These are phyloP conservation scores for Linnaemya tessellans DNA, from an alignment of 2,888 invertebrate species.

Conservation along the genomic window DNA sequence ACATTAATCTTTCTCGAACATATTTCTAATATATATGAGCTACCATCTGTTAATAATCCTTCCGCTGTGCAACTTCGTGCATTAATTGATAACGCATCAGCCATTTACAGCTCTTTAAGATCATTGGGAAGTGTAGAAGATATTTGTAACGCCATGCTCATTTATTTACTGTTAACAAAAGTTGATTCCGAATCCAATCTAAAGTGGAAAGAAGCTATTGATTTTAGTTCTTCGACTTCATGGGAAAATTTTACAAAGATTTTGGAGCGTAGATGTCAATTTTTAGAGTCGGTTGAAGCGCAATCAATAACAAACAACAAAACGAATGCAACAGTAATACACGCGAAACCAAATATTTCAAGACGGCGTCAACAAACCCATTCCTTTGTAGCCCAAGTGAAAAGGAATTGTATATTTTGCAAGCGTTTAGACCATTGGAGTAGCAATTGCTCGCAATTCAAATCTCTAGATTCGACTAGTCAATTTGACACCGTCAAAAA, in stretches of 20 bases:
- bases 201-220: constrained; percentile 65
- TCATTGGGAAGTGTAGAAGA: constrained; percentile 7
- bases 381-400: constrained; percentile 10
- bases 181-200: constrained; percentile 55
- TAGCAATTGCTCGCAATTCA: constrained; percentile 17
- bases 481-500: constrained; percentile 29
- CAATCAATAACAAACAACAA: neutral
- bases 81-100: too few relatives aligned
- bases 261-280: constrained; percentile 62
- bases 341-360: constrained; percentile 9
- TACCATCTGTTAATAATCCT: constrained; percentile 26
- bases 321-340: neutral
- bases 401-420: constrained; percentile 28
- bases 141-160: constrained; percentile 57
- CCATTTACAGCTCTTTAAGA: too few relatives aligned
- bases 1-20: constrained; percentile 56
- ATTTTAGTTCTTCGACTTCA: constrained; percentile 56
- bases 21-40: constrained; percentile 40
- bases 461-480: constrained; percentile 1
- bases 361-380: constrained; percentile 23
- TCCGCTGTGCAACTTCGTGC: neutral
- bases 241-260: constrained; percentile 53
- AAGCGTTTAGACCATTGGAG: constrained; percentile 41
- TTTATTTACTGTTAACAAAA: constrained; percentile 61
- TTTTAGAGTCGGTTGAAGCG: constrained; percentile 46